Conservation (phyloP, 1,140 invertebrate species). For the Brachionus asplanchnoidis region DNA sequence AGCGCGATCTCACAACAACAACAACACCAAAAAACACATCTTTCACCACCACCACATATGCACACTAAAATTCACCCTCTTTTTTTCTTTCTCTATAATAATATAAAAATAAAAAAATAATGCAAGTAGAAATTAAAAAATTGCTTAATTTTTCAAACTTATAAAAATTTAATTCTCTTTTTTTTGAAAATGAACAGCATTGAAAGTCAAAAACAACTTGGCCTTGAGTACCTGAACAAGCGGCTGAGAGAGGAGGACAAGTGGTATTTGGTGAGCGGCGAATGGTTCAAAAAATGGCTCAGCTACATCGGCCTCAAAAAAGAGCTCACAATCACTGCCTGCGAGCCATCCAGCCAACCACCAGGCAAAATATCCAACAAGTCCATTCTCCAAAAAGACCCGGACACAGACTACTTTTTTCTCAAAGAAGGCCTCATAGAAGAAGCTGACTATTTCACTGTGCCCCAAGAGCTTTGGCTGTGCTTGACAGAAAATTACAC, state of each 20-base stretch:
- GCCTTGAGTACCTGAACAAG: conserved; percentile 9
- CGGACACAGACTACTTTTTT: background rate
- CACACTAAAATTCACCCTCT: background rate
- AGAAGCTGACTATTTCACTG: background rate
- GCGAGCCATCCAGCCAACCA: background rate
- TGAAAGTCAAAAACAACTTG: conserved; percentile 23
- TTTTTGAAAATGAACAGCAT: background rate
- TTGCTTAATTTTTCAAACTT: background rate
- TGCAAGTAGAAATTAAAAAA: background rate
- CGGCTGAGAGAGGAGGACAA: background rate
- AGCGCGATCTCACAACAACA: background rate
- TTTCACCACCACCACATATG: background rate
- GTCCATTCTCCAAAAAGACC: background rate
- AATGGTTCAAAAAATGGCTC: conserved; percentile 26
- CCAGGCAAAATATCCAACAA: conserved; percentile 7
- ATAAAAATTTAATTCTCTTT: background rate
- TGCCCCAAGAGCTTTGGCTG: background rate
- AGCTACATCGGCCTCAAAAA: background rate
- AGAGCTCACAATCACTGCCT: background rate
- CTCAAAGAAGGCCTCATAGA: background rate
- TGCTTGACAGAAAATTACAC: background rate
- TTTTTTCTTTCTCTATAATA: background rate
- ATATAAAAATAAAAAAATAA: background rate
- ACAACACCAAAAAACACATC: background rate
- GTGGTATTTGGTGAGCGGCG: conserved; percentile 9